phyloP scores from a whole-genome alignment of 2,113 vertebrate species.

The Callithrix jacchus region DNA sequence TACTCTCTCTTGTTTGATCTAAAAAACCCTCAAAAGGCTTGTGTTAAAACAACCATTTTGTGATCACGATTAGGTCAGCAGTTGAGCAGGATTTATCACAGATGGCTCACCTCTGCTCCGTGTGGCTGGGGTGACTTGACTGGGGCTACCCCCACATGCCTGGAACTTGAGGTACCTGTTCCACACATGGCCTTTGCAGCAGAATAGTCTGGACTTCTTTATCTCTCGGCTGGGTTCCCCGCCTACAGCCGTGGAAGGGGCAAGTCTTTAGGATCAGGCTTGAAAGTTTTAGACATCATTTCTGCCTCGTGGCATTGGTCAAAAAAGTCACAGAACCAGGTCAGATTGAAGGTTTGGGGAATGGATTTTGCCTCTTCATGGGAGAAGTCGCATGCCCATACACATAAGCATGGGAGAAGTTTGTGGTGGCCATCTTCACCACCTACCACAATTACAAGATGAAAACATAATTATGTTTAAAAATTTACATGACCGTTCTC shows the following conservation, averaged over 20 bases:
- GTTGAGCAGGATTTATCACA: not conserved
- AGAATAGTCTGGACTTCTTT: not conserved
- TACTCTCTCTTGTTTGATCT: not conserved
- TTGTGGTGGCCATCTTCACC: not conserved
- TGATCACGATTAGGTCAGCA: not conserved
- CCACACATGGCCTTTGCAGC: not conserved
- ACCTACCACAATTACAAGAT: not conserved
- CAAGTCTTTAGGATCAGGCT: not conserved
- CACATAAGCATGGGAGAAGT: not conserved
- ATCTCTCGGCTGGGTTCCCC: too few relatives aligned
- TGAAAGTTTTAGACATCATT: not conserved
- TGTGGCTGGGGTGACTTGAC: rapidly evolving
- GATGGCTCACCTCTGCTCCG: not conserved
- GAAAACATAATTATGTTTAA: not conserved
- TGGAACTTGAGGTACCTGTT: not conserved
- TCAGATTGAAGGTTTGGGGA: not conserved
- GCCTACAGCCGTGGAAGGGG: not conserved
- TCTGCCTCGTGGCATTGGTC: not conserved
- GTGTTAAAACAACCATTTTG: not conserved
- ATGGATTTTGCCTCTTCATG: not conserved
- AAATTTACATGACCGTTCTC: not conserved
- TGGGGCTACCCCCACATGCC: rapidly evolving
- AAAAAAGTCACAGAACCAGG: not conserved
- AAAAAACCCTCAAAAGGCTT: not conserved
- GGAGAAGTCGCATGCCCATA: not conserved